These are phyloP conservation scores for Murina feae DNA, from an alignment of 2,113 vertebrate species.

Conservation along the genomic window DNA sequence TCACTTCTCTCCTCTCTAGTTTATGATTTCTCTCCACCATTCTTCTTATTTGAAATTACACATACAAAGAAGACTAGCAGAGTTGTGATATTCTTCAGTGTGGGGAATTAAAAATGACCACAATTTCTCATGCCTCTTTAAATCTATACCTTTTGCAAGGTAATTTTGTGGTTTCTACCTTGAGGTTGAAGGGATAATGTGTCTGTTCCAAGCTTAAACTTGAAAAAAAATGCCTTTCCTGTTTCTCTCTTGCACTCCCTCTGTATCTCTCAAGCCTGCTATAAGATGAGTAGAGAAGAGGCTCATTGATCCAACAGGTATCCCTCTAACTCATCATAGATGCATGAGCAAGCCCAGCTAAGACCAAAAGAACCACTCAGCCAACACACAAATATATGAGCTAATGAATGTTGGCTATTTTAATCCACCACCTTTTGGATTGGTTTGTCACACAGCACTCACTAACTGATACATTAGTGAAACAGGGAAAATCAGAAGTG, in stretches of 20 bases:
- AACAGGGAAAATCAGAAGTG: neutral
- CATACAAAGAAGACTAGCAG: neutral
- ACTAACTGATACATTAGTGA: neutral
- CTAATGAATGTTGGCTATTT: neutral
- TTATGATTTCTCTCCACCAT: neutral
- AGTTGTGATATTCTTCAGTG: neutral
- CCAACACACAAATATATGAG: neutral
- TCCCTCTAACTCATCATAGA: neutral
- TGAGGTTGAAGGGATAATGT: neutral
- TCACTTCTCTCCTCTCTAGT: neutral
- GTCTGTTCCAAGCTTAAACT: neutral
- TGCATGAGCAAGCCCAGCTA: neutral
- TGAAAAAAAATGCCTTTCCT: neutral
- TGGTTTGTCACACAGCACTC: neutral
- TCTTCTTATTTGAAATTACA: neutral
- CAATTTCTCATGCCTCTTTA: neutral
- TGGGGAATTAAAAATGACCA: neutral
- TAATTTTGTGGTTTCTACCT: neutral
- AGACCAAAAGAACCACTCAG: neutral
- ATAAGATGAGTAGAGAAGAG: neutral
- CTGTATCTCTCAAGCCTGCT: neutral
- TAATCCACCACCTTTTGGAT: neutral
- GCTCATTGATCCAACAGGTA: neutral
- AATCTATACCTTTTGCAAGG: neutral
- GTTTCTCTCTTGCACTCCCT: neutral